Evolutionary conservation across 64 coral and sea anemone species (phyloP), one percentile per base, ranked within the genome.

Genomic region (Cladopsammia gracilis): DNA sequence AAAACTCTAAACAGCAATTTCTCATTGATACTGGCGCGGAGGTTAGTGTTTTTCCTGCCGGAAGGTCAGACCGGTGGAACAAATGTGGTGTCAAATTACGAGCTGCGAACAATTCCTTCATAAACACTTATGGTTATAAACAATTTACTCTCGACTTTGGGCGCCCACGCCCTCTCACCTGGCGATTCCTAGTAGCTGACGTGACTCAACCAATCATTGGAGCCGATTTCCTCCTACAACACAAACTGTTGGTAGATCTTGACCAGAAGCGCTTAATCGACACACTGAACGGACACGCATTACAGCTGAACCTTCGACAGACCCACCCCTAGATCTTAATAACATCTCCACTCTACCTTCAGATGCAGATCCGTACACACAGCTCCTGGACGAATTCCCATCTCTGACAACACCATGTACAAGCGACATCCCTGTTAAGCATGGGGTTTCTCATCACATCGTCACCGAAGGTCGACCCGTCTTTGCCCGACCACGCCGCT

Each of bases 211-310:
- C n/a, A 74, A 3, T 65, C 13, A 4, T 64, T 64, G 62, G 62
- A 5, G 62, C 62, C 62, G 62, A 65, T 22, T 16, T 65, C 13
- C 62, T 65, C 7, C 13, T 65, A 65, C 76, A 67, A 65, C 89
- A 90, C 64, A 92, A 92, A 76, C 46, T 92, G 72, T 74, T 92
- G 23, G 70, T 92, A 3, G 90, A 92, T 22, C 90, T 92, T 9
- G 20, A 64, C 56, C 16, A 49, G 62, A 25, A 23, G 64, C 90
- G 79, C 56, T 75, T 88, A 25, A 93, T 93, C 62, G 82, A 86
- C 90, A 92, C 57, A 5, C 44, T 53, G 26, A 49, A 77, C 45
- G 80, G 20, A 78, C 70, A 64, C 90, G 52, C 4, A 22, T 78
- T 15, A 45, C 16, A 3, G 92, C 79, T 74, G 79, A 92, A 60